Evolutionary conservation across 2,888 invertebrate genomes (phyloP).

Genomic region (Philaethria dido): DNA sequence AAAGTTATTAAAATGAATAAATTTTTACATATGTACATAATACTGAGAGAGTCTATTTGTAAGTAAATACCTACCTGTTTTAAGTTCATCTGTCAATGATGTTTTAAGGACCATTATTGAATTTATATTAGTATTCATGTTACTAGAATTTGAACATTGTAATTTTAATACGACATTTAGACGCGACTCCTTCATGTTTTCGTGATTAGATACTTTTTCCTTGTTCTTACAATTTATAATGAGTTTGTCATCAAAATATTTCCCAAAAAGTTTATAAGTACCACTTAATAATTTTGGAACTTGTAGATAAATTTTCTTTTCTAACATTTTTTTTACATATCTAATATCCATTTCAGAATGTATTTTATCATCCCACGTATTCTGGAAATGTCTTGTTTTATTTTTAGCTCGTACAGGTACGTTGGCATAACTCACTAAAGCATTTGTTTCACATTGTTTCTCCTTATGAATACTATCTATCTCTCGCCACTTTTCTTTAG

Average conservation of each 20-base stretch:
- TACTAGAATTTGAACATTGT: slow-evolving; percentile 60
- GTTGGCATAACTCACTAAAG: slow-evolving; percentile 62
- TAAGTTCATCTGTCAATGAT: slow-evolving; percentile 17
- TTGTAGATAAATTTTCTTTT: slow-evolving; percentile 69
- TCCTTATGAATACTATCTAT: slow-evolving; percentile 41
- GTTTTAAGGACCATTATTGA: slow-evolving; percentile 65
- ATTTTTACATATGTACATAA: not conserved
- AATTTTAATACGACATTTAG: slow-evolving; percentile 66
- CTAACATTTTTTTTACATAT: slow-evolving; percentile 68
- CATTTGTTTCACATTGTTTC: slow-evolving; percentile 46
- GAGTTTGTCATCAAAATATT: slow-evolving; percentile 60
- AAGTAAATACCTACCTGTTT: slow-evolving; percentile 10
- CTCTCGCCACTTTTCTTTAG: slow-evolving; percentile 74
- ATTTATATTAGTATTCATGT: slow-evolving; percentile 63
- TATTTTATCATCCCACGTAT: slow-evolving; percentile 67
- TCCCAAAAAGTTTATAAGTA: slow-evolving; percentile 62
- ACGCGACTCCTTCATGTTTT: slow-evolving; percentile 50
- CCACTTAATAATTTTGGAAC: slow-evolving; percentile 68
- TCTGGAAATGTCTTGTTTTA: slow-evolving; percentile 51
- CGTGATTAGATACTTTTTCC: slow-evolving; percentile 29
- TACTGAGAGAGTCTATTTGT: not conserved
- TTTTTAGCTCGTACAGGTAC: slow-evolving; percentile 64
- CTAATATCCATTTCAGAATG: slow-evolving; percentile 72
- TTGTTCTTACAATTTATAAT: slow-evolving; percentile 63
- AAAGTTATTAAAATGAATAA: not conserved